Conservation (phyloP, 1,140 invertebrate species). For the Dreissena polymorpha region DNA sequence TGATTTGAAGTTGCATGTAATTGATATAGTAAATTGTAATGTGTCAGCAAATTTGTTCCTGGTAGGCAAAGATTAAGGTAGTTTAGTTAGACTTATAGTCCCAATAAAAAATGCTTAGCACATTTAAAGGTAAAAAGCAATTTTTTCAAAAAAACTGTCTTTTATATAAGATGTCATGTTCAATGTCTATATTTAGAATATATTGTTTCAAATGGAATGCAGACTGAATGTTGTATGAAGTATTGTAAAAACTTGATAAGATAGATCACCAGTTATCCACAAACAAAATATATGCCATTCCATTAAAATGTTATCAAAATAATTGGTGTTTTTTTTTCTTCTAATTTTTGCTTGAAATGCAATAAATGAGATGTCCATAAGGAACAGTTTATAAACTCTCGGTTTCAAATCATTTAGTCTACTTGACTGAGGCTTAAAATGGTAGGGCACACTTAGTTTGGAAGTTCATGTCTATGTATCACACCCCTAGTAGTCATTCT, state of each 20-base stretch:
- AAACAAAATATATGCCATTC: slow-evolving; percentile 38
- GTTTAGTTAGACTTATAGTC: too few species aligned
- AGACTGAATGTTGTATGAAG: slow-evolving; percentile 37
- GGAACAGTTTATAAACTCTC: slow-evolving; percentile 18
- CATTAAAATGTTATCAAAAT: slow-evolving; percentile 37
- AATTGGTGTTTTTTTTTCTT: slow-evolving; percentile 1
- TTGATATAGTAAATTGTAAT: too few species aligned
- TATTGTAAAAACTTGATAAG: slow-evolving; percentile 20
- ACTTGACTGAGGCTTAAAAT: slow-evolving; percentile 8
- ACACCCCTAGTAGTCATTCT: background rate
- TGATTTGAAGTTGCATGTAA: too few species aligned
- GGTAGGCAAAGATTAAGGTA: too few species aligned
- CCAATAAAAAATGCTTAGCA: too few species aligned
- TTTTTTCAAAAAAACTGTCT: too few species aligned
- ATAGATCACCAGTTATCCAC: slow-evolving; percentile 21
- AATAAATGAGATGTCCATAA: slow-evolving; percentile 18
- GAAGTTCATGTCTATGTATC: background rate
- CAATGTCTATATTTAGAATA: too few species aligned
- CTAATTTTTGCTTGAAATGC: slow-evolving; percentile 25
- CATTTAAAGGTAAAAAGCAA: too few species aligned
- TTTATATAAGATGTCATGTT: too few species aligned
- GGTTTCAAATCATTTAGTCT: slow-evolving; percentile 14
- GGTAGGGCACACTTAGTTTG: background rate
- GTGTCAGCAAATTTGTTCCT: too few species aligned
- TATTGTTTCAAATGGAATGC: slow-evolving; percentile 18